Base-by-base conservation (phyloP, 2,888 invertebrate genomes). In the Athrips mouffetella region DNA sequence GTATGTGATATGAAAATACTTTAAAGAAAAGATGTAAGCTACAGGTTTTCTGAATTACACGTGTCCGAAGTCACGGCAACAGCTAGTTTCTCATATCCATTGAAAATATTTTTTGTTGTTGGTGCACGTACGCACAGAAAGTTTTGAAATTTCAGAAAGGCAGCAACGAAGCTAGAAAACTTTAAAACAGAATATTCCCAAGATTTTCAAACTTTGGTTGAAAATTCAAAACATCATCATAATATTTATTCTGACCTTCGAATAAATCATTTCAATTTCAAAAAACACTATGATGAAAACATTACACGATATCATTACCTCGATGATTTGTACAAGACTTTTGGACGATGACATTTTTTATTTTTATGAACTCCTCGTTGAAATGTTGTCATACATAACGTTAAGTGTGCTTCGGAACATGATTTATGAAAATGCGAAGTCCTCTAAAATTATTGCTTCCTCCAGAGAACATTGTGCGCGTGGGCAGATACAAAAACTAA, bases 311-410 rank as follows among this genome's bases (percentile, higher is more conserved):
- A 21, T 35, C 37, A 37, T 37, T 18, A 37, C 18, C 11, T 21
- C 11, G n/a, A 41, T 45, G n/a, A 39, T 45, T 29, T 21, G 21
- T 25, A 49, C 35, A 52, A 47, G 48, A 45, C 45, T 45, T 20
- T 35, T 40, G 30, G 3, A 1, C 18, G 37, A 11, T n/a, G 37
- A 37, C 37, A 37, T 37, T 6, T 21, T n/a, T 37, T 37, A 37
- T 37, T 37, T 37, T 21, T 11, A 21, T 35, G n/a, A 2, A 18
- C 3, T 11, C n/a, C 16, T 13, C 13, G 15, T 6, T 16, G 31
- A 11, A 15, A 31, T 8, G 8, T 11, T 31, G 31, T 31, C 31
- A 2, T 27, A 4, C 27, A 30, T 30, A 30, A 30, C 30, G 11
- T 30, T 33, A 18, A 18, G 18, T 35, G 35, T 37, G 21, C 20